Conservation (phyloP, 2,113 vertebrate genomes). For the Taurulus bubalis region DNA sequence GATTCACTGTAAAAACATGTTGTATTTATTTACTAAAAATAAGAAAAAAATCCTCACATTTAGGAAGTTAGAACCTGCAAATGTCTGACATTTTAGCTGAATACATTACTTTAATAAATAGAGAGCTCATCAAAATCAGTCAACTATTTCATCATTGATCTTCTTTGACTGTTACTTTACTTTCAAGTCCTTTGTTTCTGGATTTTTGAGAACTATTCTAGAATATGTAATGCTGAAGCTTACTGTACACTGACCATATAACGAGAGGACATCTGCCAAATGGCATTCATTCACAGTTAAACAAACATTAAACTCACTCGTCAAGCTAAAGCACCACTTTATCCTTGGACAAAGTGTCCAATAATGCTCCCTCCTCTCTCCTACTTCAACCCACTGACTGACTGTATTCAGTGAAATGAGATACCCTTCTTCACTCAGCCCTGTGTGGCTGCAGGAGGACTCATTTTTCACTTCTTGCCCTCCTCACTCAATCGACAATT, state of each 20-base stretch:
- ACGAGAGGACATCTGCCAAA: background rate
- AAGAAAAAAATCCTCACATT: background rate
- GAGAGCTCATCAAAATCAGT: background rate
- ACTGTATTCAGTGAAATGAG: conserved; percentile 59
- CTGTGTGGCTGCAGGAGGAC: conserved; percentile 23
- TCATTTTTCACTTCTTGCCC: conserved; percentile 44
- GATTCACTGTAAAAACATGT: background rate
- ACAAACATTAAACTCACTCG: conserved; percentile 30
- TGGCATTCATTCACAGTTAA: conserved; percentile 20
- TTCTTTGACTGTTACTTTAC: background rate
- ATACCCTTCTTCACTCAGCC: conserved; percentile 48
- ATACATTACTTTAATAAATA: background rate
- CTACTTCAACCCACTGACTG: conserved; percentile 39
- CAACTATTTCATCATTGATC: background rate
- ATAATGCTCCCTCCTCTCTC: conserved; percentile 6
- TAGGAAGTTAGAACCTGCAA: background rate
- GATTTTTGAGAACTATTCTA: background rate
- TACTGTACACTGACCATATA: background rate
- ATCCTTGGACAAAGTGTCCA: background rate
- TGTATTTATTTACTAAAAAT: background rate
- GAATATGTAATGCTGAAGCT: background rate
- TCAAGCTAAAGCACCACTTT: conserved; percentile 5
- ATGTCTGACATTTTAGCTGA: background rate
- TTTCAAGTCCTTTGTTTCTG: background rate
- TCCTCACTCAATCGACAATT: conserved; percentile 24